Evolutionary conservation across 2,888 invertebrate genomes (phyloP), one percentile per base, ranked within the genome.

Genomic region (Pelosia muscerda): DNA sequence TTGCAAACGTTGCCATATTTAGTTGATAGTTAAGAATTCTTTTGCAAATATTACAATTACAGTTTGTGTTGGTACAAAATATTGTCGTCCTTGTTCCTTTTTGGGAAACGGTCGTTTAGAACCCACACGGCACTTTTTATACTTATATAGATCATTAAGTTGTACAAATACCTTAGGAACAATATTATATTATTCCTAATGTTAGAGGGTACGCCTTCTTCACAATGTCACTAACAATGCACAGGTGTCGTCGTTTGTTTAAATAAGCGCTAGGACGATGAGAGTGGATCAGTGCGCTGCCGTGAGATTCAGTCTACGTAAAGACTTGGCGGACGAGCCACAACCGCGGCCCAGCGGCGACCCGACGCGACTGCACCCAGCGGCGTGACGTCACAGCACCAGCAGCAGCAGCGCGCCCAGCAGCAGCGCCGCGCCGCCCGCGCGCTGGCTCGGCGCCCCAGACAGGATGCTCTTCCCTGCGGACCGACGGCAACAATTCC

Each of bases 381-480:
- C 75, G 60, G 75, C 73, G 75, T 81, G 81, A 11, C 81, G 90
- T 91, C 90, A 92, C 85, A 90, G 77, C 55, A 84, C 84, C 73
- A 86, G 84, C 66, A 89, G 75, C 76, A 89, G 81, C 71, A 89
- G 75, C 85, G 86, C 81, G 8, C 86, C 84, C 58, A 89, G 79
- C 82, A 90, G 82, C 57, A 91, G 84, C 0, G 86, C 82, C 60
- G 75, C 83, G 26, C 89, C 88, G 69, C 87, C 82, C 73, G 82
- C 85, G 22, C 86, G 84, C 59, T 86, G 55, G 2, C 85, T 84
- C 0, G 79, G 73, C 0, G 90, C 87, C 62, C 79, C 81, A 6
- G 93, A 92, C 57, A 94, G 84, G 72, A 93, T 92, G 56, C 87
- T 81, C 80, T 93, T 93, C 93, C 93, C 93, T 93, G 91, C 2